Evolutionary conservation across 1,140 invertebrate genomes (phyloP), one percentile per base, ranked within the genome.

Genomic region (Arctopsyche grandis): DNA sequence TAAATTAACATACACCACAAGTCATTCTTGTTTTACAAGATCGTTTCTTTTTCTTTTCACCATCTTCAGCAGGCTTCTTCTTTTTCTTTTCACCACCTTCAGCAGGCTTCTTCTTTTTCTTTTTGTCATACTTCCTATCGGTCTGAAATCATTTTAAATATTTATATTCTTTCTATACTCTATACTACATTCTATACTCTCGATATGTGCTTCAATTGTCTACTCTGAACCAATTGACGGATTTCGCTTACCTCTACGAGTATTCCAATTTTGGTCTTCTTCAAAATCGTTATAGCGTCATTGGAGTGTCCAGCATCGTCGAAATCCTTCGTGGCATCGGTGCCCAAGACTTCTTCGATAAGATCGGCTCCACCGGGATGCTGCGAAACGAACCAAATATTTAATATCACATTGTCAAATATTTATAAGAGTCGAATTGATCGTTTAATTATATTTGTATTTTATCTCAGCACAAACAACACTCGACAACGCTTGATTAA

Each of bases 361-460:
- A 91, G 83, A 19, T 93, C 91, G 0, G 76, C 78, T 3, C 92
- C 93, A 9, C 91, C 93, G 0, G 93, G 93, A 87, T 94, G 93
- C 91, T 93, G 81, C n/a, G 86, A 75, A n/a, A 74, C 19, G 22
- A 74, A 48, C 21, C 29, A 7, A 56, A 46, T 24, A 4, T 5
- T 24, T 79, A 78, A 12, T 9, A 78, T 9, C 38, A 29, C 44
- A 14, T 1, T 38, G 29, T 38, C 29, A 38, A 38, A 38, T 38
- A 38, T 38, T 38, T 38, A 7, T 4, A 38, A 38, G 1, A 1
- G 1, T 38, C 29, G 7, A 38, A 4, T 4, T 38, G 29, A 38
- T 38, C 29, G 29, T 7, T 38, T 38, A 38, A 38, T 38, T 38
- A n/a, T n/a, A n/a, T n/a, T n/a, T n/a, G n/a, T n/a, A n/a, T n/a